phyloP scores from a whole-genome alignment of 2,113 vertebrate genomes.

The Tor tambroides region DNA sequence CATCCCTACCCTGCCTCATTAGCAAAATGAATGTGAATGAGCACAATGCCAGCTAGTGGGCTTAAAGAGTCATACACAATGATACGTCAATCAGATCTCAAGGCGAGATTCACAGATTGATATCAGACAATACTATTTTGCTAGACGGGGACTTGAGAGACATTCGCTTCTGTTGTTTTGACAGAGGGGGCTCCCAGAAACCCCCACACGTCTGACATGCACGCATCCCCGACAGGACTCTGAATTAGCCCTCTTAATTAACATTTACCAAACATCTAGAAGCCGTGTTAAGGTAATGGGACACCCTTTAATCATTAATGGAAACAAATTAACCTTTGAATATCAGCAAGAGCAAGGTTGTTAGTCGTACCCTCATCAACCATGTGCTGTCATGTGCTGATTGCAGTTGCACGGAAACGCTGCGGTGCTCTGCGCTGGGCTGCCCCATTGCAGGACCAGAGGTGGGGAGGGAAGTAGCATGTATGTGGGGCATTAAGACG shows the following conservation, averaged over 20 bases:
- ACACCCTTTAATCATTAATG: conserved; percentile 68
- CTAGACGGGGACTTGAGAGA: conserved; percentile 9
- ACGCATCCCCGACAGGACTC: conserved; percentile 50
- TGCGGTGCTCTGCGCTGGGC: neutral
- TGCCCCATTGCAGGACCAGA: conserved; percentile 13
- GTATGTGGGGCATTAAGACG: conserved; percentile 72
- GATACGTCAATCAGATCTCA: conserved; percentile 52
- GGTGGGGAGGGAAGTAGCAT: conserved; percentile 62
- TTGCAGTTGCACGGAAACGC: conserved; percentile 36
- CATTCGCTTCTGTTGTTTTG: conserved; percentile 39
- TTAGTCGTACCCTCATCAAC: conserved; percentile 51
- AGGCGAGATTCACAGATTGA: conserved; percentile 39
- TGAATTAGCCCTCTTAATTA: conserved; percentile 57
- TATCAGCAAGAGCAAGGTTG: conserved; percentile 64
- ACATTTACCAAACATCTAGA: conserved; percentile 62
- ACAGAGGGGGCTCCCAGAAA: conserved; percentile 15
- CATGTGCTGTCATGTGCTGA: conserved; percentile 47
- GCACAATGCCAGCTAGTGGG: conserved; percentile 30
- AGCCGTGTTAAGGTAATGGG: conserved; percentile 62
- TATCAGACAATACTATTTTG: conserved; percentile 52
- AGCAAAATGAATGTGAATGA: conserved; percentile 30
- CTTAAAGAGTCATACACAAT: conserved; percentile 62
- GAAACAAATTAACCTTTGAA: conserved; percentile 77
- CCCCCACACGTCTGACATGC: neutral
- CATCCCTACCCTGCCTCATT: neutral